phyloP scores from a whole-genome alignment of 2,888 invertebrate species.

The Gymnocheta viridis region DNA sequence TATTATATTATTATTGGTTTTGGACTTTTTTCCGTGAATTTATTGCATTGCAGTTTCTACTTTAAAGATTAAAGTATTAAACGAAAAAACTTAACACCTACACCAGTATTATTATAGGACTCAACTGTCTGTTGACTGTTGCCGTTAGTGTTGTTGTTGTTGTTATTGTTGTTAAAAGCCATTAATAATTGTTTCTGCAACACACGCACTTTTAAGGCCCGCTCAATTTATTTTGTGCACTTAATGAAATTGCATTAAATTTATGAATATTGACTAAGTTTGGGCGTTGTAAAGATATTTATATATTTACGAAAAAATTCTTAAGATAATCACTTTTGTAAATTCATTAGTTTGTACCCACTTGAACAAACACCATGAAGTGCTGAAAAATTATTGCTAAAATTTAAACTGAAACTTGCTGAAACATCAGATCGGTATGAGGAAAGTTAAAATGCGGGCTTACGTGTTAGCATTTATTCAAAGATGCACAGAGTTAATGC shows the following conservation, averaged over 20 bases:
- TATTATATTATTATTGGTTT: not conserved
- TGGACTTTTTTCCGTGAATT: not conserved
- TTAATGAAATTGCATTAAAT: conserved; percentile 23
- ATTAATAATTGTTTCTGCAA: conserved; percentile 30
- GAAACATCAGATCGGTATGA: not conserved
- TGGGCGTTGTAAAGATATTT: conserved; percentile 10
- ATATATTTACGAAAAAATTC: not conserved
- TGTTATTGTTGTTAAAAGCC: not conserved
- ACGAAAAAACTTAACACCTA: conserved; percentile 12
- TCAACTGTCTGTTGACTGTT: not conserved
- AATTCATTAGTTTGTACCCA: not conserved
- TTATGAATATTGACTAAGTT: conserved; percentile 16
- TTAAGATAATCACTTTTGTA: not conserved
- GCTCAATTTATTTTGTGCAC: not conserved
- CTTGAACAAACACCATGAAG: not conserved
- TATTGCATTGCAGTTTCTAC: not conserved
- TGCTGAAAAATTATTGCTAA: not conserved
- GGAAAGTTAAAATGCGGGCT: not conserved
- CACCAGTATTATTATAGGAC: not conserved
- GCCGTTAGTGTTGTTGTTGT: not conserved
- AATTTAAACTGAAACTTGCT: not conserved
- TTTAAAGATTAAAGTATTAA: not conserved
- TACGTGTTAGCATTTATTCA: not conserved
- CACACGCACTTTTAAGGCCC: conserved; percentile 27
- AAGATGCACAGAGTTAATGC: not conserved